Base-by-base conservation (phyloP, 2,888 invertebrate species). In the Lasioglossum vierecki region DNA sequence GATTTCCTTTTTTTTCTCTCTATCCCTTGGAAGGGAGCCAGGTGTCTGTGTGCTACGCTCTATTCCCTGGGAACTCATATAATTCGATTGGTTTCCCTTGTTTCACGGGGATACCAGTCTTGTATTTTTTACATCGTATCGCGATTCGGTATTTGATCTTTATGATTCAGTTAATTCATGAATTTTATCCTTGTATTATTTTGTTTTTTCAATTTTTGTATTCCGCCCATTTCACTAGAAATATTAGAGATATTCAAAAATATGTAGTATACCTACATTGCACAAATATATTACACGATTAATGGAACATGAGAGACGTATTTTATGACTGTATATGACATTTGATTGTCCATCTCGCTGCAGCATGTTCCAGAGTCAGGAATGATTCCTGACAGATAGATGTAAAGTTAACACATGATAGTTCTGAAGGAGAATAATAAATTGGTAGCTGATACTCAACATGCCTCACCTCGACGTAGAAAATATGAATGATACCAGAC, bases 1-100 rank as follows among this genome's bases (percentile, higher is more conserved):
- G 53, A 63, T 53, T 35, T 73, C 74, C 63, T 74, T 74, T 74
- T 77, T 63, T 60, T 18, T 6, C 2, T 3, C 26, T 66, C 68
- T 74, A 57, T 49, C 66, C 68, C 68, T 70, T 84, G 83, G 83
- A 84, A 66, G 74, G 78, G 49, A 84, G 83, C 83, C 83, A 84
- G 73, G 41, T 46, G 84, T 78, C 73, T 46, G 84, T 72, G 71
- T 76, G 71, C 76, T 63, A 26, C 57, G 72, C n/a, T 63, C 35
- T 71, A 63, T 60, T 41, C 63, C 35, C 46, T 44, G 41, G 53
- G 70, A 73, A 72, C 70, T 60, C 77, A 39, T 49, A 41, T 76
- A 30, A 73, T 84, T 84, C 73, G 71, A 71, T 72, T 26, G 26
- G 53, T 44, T 63, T 68, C 39, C 39, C 39, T 68, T 68, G 68